A percentile compares a stretch with the other conserved stretches of the same genome.
phyloP scores from a whole-genome alignment of 2,888 invertebrate species.

The Archaeoteleia sp. region DNA sequence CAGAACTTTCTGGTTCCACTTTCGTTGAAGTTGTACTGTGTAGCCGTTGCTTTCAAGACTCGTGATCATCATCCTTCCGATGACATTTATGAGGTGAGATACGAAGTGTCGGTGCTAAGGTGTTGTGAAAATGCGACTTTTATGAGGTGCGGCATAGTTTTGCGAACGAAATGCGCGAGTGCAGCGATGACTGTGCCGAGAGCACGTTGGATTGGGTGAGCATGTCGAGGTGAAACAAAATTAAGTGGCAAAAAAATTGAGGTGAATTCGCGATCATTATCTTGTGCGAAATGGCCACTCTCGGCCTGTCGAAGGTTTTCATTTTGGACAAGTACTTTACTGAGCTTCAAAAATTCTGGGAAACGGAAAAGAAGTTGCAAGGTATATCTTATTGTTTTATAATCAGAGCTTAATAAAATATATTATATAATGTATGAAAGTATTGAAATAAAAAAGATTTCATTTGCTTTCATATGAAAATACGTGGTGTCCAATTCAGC shows the following conservation, averaged over 20 bases:
- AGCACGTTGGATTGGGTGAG: conserved; percentile 50
- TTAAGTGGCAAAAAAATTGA: conserved; percentile 38
- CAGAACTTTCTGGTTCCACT: not conserved
- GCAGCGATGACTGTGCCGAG: conserved; percentile 66
- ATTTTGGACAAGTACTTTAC: conserved; percentile 98
- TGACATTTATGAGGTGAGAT: conserved; percentile 11
- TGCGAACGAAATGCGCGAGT: conserved; percentile 66
- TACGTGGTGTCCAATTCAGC: too few relatives aligned
- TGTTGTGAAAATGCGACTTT: conserved; percentile 20
- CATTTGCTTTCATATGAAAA: too few relatives aligned
- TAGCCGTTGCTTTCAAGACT: conserved; percentile 2
- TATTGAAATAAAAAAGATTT: too few relatives aligned
- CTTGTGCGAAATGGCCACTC: conserved; percentile 87
- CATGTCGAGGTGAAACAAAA: conserved; percentile 30
- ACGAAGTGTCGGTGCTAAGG: conserved; percentile 9
- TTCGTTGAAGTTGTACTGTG: not conserved
- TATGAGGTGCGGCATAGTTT: conserved; percentile 21
- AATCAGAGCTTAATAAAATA: too few relatives aligned
- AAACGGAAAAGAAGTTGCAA: conserved; percentile 96
- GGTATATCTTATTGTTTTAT: conserved; percentile 78
- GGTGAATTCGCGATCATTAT: conserved; percentile 60
- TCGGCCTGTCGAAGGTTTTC: conserved; percentile 97
- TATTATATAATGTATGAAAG: too few relatives aligned
- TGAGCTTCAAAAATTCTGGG: conserved; percentile 97
- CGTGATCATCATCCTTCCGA: not conserved